Base-by-base conservation (phyloP, 2,113 vertebrate species). In the Oophaga pumilio region DNA sequence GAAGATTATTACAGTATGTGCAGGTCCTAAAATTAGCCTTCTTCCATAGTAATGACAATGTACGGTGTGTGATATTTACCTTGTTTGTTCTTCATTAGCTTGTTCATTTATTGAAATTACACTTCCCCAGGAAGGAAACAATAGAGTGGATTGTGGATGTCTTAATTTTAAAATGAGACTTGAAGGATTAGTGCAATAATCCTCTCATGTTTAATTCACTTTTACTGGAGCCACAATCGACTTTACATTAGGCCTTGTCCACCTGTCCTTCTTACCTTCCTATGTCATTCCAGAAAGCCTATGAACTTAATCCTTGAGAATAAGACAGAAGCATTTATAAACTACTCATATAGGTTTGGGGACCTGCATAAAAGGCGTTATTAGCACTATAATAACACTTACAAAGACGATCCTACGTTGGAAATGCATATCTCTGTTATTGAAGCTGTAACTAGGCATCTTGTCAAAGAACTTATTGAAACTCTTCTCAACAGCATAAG, bases 81-180 rank as follows among this genome's bases (percentile, higher is more conserved):
- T 74, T 85, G 83, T 57, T 73, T 74, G 11, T 60, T 76, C 73
- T 76, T 85, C 68, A 60, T 76, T 85, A 85, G 53, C 69, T 57
- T 74, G 18, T 85, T 76, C 12, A n/a, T 60, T 85, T 76, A 59
- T 76, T 60, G 83, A 60, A 73, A 74, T 22, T 60, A 74, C 69
- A 17, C 53, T 74, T 76, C 24, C 69, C 69, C 69, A 76, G 69
- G 53, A 84, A 59, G 28, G 83, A 76, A 49, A n/a, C 53, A 76
- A 26, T 89, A 68, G 49, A 22, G 20, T 79, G 60, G 6, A 15
- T 0, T 0, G n/a, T 79, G 60, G 6, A 15, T 0, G 1, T 28
- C 1, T 33, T 66, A 2, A 26, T 89, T 88, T 69, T 60, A 80
- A 85, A 86, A 82, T 82, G 33, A 66, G 12, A 82, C 0, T 8